Conservation (phyloP, 2,888 invertebrate genomes). For the Magallana nippona region DNA sequence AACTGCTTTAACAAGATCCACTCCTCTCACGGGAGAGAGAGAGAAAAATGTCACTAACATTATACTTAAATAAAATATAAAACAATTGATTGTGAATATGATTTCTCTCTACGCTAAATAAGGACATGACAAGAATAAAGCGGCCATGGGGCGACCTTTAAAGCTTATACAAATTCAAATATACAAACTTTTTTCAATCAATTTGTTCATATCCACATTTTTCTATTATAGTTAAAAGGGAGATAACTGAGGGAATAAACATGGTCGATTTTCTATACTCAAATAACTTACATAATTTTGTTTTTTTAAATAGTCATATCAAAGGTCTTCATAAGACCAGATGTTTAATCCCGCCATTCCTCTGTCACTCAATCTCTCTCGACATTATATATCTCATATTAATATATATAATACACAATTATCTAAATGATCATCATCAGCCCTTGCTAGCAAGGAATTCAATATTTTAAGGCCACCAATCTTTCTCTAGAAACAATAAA, state of each 20-base stretch:
- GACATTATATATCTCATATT: background rate
- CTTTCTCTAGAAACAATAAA: background rate
- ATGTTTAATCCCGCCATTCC: background rate
- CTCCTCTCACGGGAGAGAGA: background rate
- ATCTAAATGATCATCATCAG: background rate
- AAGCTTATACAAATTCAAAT: too few relatives aligned
- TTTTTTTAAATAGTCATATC: too few relatives aligned
- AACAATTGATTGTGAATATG: slow-evolving; percentile 16
- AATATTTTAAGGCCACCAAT: background rate
- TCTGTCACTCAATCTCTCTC: background rate
- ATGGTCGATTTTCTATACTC: too few relatives aligned
- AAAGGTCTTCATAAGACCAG: too few relatives aligned
- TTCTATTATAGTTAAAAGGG: too few relatives aligned
- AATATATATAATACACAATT: background rate
- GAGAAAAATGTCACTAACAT: background rate
- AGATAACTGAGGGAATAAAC: too few relatives aligned
- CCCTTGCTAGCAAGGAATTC: background rate
- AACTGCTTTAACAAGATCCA: slow-evolving; percentile 6
- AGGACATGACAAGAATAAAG: background rate
- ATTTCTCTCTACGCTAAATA: slow-evolving; percentile 5
- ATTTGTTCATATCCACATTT: too few relatives aligned
- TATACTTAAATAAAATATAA: background rate
- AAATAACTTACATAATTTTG: too few relatives aligned
- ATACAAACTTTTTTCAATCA: too few relatives aligned
- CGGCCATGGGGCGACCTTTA: background rate